Evolutionary conservation across 1,140 invertebrate species (phyloP).

Genomic region (Euwallacea fornicatus): DNA sequence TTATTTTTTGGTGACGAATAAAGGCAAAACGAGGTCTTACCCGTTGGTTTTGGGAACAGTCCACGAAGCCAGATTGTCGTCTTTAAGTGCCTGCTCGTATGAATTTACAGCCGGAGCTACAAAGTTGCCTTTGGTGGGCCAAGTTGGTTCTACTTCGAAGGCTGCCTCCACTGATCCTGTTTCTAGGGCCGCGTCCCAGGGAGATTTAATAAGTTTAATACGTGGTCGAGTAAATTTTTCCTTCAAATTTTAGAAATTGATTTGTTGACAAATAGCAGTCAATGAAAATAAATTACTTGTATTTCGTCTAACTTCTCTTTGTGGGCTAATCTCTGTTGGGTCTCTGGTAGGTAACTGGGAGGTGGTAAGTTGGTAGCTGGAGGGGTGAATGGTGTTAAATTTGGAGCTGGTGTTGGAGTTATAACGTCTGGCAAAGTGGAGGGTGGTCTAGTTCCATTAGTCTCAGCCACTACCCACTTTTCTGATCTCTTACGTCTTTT

Average conservation of each 20-base stretch:
- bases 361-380: slow-evolving; percentile 50
- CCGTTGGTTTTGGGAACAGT: slow-evolving; percentile 40
- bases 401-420: slow-evolving; percentile 49
- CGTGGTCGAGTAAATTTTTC: slow-evolving; percentile 63
- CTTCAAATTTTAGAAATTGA: slow-evolving; percentile 46
- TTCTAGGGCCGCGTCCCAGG: slow-evolving; percentile 74
- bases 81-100: slow-evolving; percentile 50
- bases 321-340: slow-evolving; percentile 55
- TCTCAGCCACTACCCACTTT: slow-evolving; percentile 84
- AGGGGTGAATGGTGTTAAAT: slow-evolving; percentile 52
- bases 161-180: slow-evolving; percentile 70
- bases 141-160: slow-evolving; percentile 58
- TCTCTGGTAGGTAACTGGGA: slow-evolving; percentile 54
- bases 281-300: slow-evolving; percentile 51
- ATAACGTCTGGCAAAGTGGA: slow-evolving; percentile 48
- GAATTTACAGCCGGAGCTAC: slow-evolving; percentile 51
- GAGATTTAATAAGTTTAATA: slow-evolving; percentile 66
- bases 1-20: neutral
- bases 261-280: neutral
- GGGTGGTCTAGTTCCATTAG: slow-evolving; percentile 52
- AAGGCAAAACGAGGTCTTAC: neutral
- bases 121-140: slow-evolving; percentile 47
- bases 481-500: slow-evolving; percentile 83
- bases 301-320: slow-evolving; percentile 60
- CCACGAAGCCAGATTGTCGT: slow-evolving; percentile 49